These are phyloP conservation scores for Sipha maydis DNA, from an alignment of 2,888 invertebrate genomes.

Conservation along the genomic window DNA sequence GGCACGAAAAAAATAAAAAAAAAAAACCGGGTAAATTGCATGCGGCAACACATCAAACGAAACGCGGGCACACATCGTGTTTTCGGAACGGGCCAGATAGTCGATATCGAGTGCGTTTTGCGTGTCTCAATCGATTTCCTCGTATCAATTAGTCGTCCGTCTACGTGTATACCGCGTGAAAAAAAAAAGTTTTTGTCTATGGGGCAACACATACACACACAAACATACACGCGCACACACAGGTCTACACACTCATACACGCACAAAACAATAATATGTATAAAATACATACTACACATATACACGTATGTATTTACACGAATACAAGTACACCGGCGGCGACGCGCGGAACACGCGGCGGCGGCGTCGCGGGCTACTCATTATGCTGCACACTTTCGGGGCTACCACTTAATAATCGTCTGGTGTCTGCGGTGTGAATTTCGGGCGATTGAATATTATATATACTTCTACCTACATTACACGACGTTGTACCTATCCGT, in stretches of 20 bases:
- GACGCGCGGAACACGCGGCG: slow-evolving; percentile 4
- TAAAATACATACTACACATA: neutral
- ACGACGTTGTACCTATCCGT: neutral
- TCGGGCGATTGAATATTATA: neutral
- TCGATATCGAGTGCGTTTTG: slow-evolving; percentile 42
- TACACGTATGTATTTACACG: neutral
- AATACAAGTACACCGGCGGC: neutral
- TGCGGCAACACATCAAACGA: slow-evolving; percentile 45
- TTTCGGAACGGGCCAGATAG: neutral
- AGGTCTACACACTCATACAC: neutral
- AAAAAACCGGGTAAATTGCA: slow-evolving; percentile 28
- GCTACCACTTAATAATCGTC: slow-evolving; percentile 39
- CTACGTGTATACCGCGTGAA: neutral
- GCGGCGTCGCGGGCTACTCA: slow-evolving; percentile 40
- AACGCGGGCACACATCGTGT: slow-evolving; percentile 37
- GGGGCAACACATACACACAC: slow-evolving; percentile 3
- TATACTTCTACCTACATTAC: neutral
- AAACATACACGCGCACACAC: neutral
- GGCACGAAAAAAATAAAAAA: neutral
- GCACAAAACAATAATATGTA: neutral
- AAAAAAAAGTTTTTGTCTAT: slow-evolving; percentile 40
- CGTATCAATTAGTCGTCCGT: slow-evolving; percentile 53
- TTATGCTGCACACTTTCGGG: slow-evolving; percentile 41
- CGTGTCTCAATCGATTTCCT: slow-evolving; percentile 61
- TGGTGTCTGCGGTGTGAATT: slow-evolving; percentile 19